Evolutionary conservation across 2,113 vertebrate species (phyloP).

Genomic region (Drymodes brunneopygia): DNA sequence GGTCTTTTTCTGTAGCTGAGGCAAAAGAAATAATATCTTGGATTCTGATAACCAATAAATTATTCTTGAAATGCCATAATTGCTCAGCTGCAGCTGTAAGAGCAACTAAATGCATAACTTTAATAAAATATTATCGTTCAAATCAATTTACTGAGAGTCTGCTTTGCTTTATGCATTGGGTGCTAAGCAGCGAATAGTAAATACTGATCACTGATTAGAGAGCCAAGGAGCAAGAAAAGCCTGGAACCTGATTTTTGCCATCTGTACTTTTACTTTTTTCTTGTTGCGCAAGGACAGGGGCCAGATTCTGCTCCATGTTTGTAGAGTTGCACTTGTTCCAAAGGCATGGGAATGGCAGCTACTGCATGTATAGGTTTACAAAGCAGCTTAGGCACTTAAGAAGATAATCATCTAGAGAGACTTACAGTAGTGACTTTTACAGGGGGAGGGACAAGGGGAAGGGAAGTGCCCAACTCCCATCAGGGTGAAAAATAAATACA

Average conservation of each 20-base stretch:
- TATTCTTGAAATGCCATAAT: slow-evolving; percentile 26
- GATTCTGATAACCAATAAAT: slow-evolving; percentile 7
- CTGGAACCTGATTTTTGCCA: neutral
- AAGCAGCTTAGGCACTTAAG: slow-evolving; percentile 11
- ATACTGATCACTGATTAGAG: neutral
- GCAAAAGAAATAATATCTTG: neutral
- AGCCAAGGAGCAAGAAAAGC: neutral
- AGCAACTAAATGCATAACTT: slow-evolving; percentile 18
- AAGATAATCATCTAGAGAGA: slow-evolving; percentile 19
- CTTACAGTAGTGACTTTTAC: neutral
- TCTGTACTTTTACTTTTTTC: accelerated
- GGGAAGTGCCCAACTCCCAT: neutral
- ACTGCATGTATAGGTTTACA: neutral
- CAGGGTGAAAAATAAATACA: neutral
- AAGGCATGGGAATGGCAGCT: neutral
- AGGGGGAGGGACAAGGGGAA: neutral
- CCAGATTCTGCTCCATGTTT: neutral
- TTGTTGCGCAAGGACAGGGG: neutral
- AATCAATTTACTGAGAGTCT: slow-evolving; percentile 16
- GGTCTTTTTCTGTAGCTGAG: neutral
- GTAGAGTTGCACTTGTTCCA: neutral
- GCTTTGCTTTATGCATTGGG: neutral
- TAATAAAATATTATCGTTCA: slow-evolving; percentile 11
- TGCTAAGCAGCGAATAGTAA: neutral
- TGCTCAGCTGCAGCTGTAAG: slow-evolving; percentile 13